Base-by-base conservation (phyloP, 2,888 invertebrate genomes). In the Troilus luridus region DNA sequence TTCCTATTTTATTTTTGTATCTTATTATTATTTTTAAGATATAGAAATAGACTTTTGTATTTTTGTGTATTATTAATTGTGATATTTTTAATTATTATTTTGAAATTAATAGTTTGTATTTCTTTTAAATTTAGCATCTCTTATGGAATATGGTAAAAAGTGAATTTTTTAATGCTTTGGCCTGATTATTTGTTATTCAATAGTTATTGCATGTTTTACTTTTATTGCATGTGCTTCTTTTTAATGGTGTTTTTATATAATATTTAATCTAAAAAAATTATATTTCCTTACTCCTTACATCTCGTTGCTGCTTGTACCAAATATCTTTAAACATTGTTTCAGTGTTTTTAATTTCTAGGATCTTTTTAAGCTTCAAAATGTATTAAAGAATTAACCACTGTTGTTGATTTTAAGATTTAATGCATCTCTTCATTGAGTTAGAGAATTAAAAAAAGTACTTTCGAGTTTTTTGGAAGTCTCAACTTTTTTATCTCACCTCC, bases 91-190 rank as follows among this genome's bases (percentile, higher is more conserved):
- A 41, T 77, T 41, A 41, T 41, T 41, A 77, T 41, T 41, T 27
- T 77, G 0, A 77, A 27, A 41, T 77, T 41, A 77, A 24, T 67
- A 67, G 41, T 77, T 41, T 27, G 5, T 14, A 72, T 77, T 77
- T 24, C 10, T 64, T 64, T 27, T 77, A n/a, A 77, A 77, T 77
- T 41, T 41, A 77, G 72, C 72, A 17, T 77, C 72, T 17, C 14
- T 27, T 41, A 41, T 77, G 72, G 72, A 77, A 41, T 77, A 77
- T 41, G 72, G 72, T 77, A 77, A 67, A 24, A 41, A 77, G 41
- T 77, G 41, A 24, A 8, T 41, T 27, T 77, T 24, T 27, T 77
- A 12, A 12, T 72, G 24, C 14, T 17, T 27, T 64, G 64, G 5
- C n/a, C n/a, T 3, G n/a, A 64, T 64, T 62, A 41, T 41, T 21